Conservation (phyloP, 2,888 invertebrate species). For the Drosophila cognata region DNA sequence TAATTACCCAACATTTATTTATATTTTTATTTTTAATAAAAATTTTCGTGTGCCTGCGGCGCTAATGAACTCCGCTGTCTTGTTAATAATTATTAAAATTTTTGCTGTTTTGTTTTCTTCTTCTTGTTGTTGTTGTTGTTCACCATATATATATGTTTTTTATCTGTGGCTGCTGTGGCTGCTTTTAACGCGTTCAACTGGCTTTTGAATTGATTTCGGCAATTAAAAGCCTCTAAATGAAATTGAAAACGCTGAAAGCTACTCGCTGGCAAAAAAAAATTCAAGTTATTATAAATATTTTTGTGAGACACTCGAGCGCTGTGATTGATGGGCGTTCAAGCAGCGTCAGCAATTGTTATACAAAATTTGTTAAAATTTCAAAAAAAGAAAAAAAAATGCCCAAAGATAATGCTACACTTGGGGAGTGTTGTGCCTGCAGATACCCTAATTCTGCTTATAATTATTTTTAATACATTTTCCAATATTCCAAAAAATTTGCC, state of each 20-base stretch:
- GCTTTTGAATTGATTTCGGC: slow-evolving; percentile 80
- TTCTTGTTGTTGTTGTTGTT: slow-evolving; percentile 22
- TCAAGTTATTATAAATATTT: slow-evolving; percentile 75
- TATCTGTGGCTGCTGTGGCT: slow-evolving; percentile 54
- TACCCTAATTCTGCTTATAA: not conserved
- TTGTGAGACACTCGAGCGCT: slow-evolving; percentile 66
- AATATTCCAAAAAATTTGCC: not conserved
- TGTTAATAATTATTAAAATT: slow-evolving; percentile 76
- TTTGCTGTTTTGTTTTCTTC: slow-evolving; percentile 20
- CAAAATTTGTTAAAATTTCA: slow-evolving; percentile 32
- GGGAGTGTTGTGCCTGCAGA: not conserved
- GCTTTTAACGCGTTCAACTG: slow-evolving; percentile 79
- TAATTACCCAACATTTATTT: slow-evolving; percentile 80
- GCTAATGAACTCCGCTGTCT: slow-evolving; percentile 71
- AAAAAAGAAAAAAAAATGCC: not conserved
- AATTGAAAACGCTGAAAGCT: slow-evolving; percentile 75
- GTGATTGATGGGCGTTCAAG: slow-evolving; percentile 71
- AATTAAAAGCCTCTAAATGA: slow-evolving; percentile 75
- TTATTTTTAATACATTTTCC: not conserved
- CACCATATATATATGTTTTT: slow-evolving; percentile 4
- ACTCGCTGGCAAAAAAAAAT: slow-evolving; percentile 57
- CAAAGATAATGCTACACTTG: not conserved
- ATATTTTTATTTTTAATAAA: slow-evolving; percentile 38
- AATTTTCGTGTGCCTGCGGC: slow-evolving; percentile 51
- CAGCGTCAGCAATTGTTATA: slow-evolving; percentile 64